Evolutionary conservation across 2,113 vertebrate species (phyloP).

Genomic region (Microcebus murinus): DNA sequence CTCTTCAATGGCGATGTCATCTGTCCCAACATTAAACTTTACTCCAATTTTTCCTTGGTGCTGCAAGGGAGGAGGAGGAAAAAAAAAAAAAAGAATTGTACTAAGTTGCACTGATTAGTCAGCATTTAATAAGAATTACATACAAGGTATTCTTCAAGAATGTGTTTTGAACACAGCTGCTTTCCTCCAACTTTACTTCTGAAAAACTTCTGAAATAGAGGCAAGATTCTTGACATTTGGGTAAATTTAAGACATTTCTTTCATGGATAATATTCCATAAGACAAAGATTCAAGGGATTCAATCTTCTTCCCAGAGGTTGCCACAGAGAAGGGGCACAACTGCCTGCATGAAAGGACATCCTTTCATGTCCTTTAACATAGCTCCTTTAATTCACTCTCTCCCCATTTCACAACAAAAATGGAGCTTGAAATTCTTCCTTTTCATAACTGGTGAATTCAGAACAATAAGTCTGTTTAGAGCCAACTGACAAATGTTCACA

Average conservation of each 20-base stretch:
- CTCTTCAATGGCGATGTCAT: slow-evolving; percentile 99
- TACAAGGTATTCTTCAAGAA: not conserved
- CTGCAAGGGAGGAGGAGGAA: slow-evolving; percentile 78
- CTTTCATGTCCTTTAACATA: not conserved
- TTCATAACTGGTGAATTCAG: not conserved
- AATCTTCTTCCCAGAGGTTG: slow-evolving; percentile 51
- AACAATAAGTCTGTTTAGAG: slow-evolving; percentile 20
- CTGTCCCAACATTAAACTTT: slow-evolving; percentile 99
- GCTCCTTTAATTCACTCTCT: not conserved
- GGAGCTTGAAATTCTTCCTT: not conserved
- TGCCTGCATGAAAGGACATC: not conserved
- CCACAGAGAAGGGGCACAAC: not conserved
- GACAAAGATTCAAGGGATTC: slow-evolving; percentile 49
- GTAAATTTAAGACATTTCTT: slow-evolving; percentile 11
- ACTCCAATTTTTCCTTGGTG: slow-evolving; percentile 98
- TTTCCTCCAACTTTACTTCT: slow-evolving; percentile 68
- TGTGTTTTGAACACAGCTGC: slow-evolving; percentile 47
- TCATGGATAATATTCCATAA: slow-evolving; percentile 75
- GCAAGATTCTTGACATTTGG: slow-evolving; percentile 70
- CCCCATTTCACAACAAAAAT: slow-evolving; percentile 37
- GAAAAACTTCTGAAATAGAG: slow-evolving; percentile 28
- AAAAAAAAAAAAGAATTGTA: not conserved
- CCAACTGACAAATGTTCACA: not conserved
- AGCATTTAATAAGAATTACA: slow-evolving; percentile 49
- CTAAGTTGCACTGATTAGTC: slow-evolving; percentile 55